Conservation (phyloP, 2,113 vertebrate species). For the Benitochromis conjunctus region DNA sequence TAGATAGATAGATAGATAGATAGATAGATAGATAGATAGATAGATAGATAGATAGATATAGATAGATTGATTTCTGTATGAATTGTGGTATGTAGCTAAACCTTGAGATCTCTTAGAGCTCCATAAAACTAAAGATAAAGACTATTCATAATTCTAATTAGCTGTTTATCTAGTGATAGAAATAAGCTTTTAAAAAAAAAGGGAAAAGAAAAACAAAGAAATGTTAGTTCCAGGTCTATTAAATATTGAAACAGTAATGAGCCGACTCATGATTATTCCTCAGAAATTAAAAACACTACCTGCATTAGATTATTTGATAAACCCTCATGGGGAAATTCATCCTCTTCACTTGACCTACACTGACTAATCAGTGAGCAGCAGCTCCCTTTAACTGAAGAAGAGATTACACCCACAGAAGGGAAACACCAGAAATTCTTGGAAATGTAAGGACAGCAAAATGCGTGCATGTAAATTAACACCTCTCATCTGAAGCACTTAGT, state of each 20-base stretch:
- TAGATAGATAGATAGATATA: background rate
- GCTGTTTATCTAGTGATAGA: background rate
- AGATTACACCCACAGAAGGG: background rate
- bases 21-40: no score
- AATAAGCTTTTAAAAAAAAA: background rate
- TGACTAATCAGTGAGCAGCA: background rate
- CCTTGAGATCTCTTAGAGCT: background rate
- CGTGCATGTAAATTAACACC: background rate
- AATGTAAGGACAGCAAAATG: background rate
- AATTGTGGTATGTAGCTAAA: background rate
- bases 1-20: background rate
- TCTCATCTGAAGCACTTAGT: background rate
- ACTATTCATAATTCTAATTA: background rate
- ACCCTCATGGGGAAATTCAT: background rate
- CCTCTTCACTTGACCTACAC: background rate
- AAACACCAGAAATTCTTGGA: background rate
- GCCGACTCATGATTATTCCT: background rate
- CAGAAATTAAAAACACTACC: background rate
- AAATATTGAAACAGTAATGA: background rate
- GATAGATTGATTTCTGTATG: background rate
- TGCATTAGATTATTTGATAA: background rate
- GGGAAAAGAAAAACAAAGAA: background rate
- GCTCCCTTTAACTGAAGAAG: background rate
- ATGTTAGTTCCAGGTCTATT: background rate
- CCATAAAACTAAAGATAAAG: background rate